Evolutionary conservation across 37 sponge, comb jelly and placozoan species (phyloP), one percentile per base, ranked within the genome.

Genomic region (Agelas oroides): DNA sequence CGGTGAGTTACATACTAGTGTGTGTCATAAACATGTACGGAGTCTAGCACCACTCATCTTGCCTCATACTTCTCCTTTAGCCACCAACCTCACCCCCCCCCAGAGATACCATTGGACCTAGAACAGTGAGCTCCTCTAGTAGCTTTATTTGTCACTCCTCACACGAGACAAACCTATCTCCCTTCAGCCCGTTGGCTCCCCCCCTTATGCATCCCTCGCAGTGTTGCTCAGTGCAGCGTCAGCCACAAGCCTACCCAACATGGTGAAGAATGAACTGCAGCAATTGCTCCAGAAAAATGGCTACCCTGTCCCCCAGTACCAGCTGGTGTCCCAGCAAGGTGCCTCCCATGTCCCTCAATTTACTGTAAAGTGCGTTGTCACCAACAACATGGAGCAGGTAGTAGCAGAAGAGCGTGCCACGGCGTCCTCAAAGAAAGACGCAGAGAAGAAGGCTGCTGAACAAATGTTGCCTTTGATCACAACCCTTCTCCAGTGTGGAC

Each of bases 361-460:
- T 30, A 66, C 71, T 3, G 33, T 54, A 0, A 81, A 59, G 57
- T 23, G 53, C 1, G 54, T 59, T 24, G 66, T 76, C 32, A 74
- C 1, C 21, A 17, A 8, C 40, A 52, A 65, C 40, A 39, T 61
- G 17, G 24, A 54, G 17, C 39, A 86, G 56, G 27, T 66, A 21
- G 39, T 80, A 21, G 65, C 35, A 16, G 68, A 72, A 21, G 67
- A 6, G 12, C 0, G 14, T 20, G 91, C 86, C 0, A 13, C 19
- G 33, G 91, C 78, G 34, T 70, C 14, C 19, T 63, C 64, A 21
- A 91, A 86, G 83, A 86, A 86, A 30, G 76, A 52, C 31, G 87
- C 91, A 15, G 76, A 81, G 38, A 65, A 62, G 19, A 37, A 70
- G 25, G 91, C 83, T 5, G 91, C 91, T 0, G 59, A 57, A 18